These are phyloP conservation scores for Hydropotes inermis DNA, from an alignment of 2,113 vertebrate genomes.

Conservation along the genomic window DNA sequence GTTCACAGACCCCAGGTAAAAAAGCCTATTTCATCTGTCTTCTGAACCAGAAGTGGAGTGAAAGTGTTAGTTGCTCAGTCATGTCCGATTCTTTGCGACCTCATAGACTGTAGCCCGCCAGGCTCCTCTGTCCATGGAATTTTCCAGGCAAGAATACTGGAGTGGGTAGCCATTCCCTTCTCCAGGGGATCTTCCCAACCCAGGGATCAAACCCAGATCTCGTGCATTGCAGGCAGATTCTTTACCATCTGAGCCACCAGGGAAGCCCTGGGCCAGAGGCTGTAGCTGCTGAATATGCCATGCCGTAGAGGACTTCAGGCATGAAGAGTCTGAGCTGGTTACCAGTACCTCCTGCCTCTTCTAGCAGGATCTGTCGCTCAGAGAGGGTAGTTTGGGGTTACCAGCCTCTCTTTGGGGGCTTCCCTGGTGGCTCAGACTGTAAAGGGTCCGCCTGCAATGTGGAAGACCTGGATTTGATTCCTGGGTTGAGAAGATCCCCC, in stretches of 20 bases:
- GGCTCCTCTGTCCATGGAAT: neutral
- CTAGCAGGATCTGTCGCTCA: neutral
- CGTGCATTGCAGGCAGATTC: neutral
- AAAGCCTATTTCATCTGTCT: neutral
- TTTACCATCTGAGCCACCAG: neutral
- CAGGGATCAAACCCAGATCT: neutral
- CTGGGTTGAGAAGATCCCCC: neutral
- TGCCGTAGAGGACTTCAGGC: neutral
- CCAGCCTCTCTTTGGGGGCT: neutral
- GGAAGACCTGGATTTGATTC: neutral
- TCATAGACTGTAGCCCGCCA: neutral
- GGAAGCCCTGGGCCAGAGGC: neutral
- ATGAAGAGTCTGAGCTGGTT: neutral
- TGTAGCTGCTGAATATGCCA: neutral
- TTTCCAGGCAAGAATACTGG: neutral
- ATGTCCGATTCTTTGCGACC: neutral
- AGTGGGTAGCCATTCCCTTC: neutral
- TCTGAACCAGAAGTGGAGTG: neutral
- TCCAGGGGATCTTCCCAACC: neutral
- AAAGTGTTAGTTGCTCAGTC: neutral
- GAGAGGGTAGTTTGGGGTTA: neutral
- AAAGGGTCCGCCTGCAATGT: neutral
- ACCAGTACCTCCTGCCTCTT: neutral
- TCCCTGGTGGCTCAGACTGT: neutral
- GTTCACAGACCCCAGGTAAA: neutral